Base-by-base conservation (phyloP, 2,797 vertebrate species). In the Echeneis naucrates region DNA sequence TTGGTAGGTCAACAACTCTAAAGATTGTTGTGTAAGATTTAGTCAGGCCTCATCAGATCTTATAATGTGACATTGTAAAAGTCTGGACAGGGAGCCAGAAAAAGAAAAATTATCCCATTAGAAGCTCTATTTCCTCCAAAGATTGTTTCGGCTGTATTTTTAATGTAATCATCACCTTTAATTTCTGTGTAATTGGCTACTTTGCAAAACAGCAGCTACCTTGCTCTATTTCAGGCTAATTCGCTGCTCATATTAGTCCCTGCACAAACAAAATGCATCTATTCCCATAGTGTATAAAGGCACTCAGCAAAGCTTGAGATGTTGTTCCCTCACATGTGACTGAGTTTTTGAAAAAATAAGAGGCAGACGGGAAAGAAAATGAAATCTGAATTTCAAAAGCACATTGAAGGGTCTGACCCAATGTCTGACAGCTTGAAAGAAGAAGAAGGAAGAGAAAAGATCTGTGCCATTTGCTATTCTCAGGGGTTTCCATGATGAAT, bases 111-210 rank as follows among this genome's bases (percentile, higher is more conserved):
- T 0, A 60, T 11, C n/a, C 16, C 6, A 27, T 24, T 33, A 47
- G 45, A 48, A 37, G 7, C 4, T 50, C 40, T 40, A 40, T 33
- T 53, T 53, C 5, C 33, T 21, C 2, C 16, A 11, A 27, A 38
- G 19, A 38, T 38, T 24, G 21, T 40, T 55, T 51, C 8, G 2
- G 7, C 35, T 33, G 33, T 42, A 42, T 64, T 65, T 58, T 52
- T 8, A 57, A 7, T 16, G 17, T 47, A 38, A 63, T 38, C 30
- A 51, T 33, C 53, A 50, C 8, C 24, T 35, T 50, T 7, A 5
- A 56, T 40, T 40, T 32, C 19, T 40, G 11, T n/a, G 47, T 60
- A 70, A 62, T 19, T 51, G n/a, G n/a, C n/a, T n/a, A n/a, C n/a
- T n/a, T n/a, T n/a, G n/a, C n/a, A 4, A 19, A 17, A 61, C 13